Conservation (phyloP, 2,113 vertebrate genomes). For the Myotis davidii region DNA sequence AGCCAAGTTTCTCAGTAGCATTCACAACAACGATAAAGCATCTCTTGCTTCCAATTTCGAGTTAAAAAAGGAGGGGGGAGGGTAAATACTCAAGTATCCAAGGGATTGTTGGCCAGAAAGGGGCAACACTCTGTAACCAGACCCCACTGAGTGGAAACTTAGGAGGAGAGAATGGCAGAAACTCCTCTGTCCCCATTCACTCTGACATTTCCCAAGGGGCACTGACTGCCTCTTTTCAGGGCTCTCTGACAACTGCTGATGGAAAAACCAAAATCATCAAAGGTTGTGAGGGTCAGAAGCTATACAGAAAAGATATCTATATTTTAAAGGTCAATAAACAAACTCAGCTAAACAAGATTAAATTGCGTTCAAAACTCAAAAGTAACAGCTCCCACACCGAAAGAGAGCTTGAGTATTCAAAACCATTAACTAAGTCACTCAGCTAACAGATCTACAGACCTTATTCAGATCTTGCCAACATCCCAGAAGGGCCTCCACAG, state of each 20-base stretch:
- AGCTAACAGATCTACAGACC: too few relatives aligned
- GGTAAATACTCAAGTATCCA: not conserved
- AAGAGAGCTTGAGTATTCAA: not conserved
- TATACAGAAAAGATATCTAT: not conserved
- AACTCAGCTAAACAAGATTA: conserved; percentile 58
- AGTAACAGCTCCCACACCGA: conserved; percentile 3
- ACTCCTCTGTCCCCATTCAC: not conserved
- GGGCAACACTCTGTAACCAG: conserved; percentile 62
- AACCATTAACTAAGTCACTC: conserved; percentile 13
- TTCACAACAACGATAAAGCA: not conserved
- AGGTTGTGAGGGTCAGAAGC: not conserved
- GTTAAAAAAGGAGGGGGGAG: not conserved
- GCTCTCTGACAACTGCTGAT: not conserved
- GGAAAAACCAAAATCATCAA: not conserved
- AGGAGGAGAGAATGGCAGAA: not conserved
- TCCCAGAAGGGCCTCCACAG: not conserved
- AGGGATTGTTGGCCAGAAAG: conserved; percentile 46
- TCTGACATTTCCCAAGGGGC: not conserved
- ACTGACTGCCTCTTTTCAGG: not conserved
- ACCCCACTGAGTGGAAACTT: not conserved
- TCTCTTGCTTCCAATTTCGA: conserved; percentile 72
- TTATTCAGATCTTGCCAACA: too few relatives aligned
- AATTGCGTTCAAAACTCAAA: conserved; percentile 47
- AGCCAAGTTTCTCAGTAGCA: conserved; percentile 61
- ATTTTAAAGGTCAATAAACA: conserved; percentile 21